Evolutionary conservation across 1,140 invertebrate genomes (phyloP).

Genomic region (Bradynema listronoti): DNA sequence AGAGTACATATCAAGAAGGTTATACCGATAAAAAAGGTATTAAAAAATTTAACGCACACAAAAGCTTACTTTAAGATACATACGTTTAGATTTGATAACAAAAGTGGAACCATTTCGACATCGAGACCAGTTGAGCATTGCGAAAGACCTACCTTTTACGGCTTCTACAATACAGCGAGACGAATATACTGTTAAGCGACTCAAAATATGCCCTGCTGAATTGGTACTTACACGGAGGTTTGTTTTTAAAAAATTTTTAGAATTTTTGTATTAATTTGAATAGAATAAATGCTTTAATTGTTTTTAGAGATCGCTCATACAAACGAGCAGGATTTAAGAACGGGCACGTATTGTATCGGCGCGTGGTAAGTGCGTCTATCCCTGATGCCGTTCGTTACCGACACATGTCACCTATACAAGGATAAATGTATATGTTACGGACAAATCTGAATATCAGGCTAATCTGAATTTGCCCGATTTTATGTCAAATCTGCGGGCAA

Average conservation of each 20-base stretch:
- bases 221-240: constrained; percentile 7
- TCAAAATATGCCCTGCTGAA: constrained; percentile 9
- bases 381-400: background rate
- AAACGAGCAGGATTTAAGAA: background rate
- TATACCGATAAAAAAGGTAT: constrained; percentile 3
- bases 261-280: no score
- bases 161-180: background rate
- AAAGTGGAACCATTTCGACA: background rate
- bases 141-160: background rate
- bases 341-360: background rate
- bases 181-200: background rate
- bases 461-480: background rate
- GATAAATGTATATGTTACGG: background rate
- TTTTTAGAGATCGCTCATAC: constrained; percentile 13
- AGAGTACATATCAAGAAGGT: background rate
- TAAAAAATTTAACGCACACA: background rate
- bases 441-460: no score
- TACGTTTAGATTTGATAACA: background rate
- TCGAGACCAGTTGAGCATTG: background rate
- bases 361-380: constrained; percentile 1
- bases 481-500: no score
- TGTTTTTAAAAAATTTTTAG: no score
- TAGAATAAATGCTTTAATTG: background rate
- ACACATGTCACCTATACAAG: constrained; percentile 5
- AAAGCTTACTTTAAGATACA: background rate